Conservation (phyloP, 2,888 invertebrate species). For the Volucella inflata region DNA sequence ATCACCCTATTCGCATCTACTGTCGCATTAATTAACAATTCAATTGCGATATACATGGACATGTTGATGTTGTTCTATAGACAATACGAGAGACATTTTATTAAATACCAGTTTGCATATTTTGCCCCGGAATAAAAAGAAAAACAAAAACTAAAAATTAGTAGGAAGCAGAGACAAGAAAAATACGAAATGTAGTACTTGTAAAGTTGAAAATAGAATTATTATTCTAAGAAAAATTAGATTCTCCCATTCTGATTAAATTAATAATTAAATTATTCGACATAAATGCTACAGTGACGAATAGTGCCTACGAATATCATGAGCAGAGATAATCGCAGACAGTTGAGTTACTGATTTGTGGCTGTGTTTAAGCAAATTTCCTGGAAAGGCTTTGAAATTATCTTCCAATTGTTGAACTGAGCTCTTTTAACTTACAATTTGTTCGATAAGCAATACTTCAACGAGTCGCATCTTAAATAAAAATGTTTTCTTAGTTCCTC, state of each 20-base stretch:
- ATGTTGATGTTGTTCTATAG: constrained; percentile 29
- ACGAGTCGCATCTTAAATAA: no score
- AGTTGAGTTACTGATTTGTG: no score
- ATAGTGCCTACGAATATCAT: no score
- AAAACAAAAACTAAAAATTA: constrained; percentile 13
- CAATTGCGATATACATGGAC: constrained; percentile 34
- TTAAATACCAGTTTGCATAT: constrained; percentile 41
- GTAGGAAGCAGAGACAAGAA: constrained; percentile 15
- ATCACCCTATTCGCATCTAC: constrained; percentile 20
- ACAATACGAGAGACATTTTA: constrained; percentile 2
- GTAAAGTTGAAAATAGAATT: neutral
- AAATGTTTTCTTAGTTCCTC: no score
- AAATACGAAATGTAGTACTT: neutral
- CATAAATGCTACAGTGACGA: no score
- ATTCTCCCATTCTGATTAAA: neutral
- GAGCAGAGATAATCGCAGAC: no score
- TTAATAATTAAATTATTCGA: no score
- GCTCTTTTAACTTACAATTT: no score
- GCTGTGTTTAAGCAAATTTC: no score
- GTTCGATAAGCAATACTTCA: no score
- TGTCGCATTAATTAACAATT: constrained; percentile 57
- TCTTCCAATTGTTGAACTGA: no score
- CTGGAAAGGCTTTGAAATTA: no score
- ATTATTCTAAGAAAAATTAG: constrained; percentile 8
- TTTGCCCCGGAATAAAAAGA: neutral